phyloP scores from a whole-genome alignment of 2,888 invertebrate genomes.

The Allolobophora icterica region DNA sequence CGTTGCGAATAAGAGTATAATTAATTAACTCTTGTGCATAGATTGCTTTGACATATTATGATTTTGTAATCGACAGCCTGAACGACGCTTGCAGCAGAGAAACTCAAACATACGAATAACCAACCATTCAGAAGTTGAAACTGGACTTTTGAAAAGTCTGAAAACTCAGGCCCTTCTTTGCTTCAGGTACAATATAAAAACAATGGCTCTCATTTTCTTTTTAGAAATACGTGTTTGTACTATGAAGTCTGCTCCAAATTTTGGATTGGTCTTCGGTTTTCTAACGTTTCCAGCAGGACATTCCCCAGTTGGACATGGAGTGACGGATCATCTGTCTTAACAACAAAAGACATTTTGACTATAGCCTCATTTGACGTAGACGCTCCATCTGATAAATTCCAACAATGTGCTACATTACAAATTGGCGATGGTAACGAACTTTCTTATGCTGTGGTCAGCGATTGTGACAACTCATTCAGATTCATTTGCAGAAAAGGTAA shows the following conservation, averaged over 20 bases:
- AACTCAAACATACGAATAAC: background rate
- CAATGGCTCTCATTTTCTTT: background rate
- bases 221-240: background rate
- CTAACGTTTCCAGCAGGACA: background rate
- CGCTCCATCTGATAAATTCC: background rate
- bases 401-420: background rate
- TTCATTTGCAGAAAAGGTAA: conserved; percentile 1
- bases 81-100: too few relatives aligned
- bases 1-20: too few relatives aligned
- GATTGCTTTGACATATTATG: too few relatives aligned
- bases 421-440: background rate
- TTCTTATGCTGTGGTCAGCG: background rate
- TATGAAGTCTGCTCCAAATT: background rate
- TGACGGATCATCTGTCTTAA: background rate
- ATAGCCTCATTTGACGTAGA: background rate
- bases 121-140: background rate
- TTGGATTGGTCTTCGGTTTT: background rate
- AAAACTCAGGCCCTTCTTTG: background rate
- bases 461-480: background rate
- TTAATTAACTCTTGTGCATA: too few relatives aligned
- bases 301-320: background rate
- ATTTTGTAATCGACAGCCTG: too few relatives aligned
- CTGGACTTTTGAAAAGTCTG: background rate
- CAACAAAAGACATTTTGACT: background rate
- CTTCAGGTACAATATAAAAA: background rate